Percentiles rank a stretch among this genome's conserved stretches.
Evolutionary conservation across 2,888 invertebrate species (phyloP).

Genomic region (Drosophila barbarae): DNA sequence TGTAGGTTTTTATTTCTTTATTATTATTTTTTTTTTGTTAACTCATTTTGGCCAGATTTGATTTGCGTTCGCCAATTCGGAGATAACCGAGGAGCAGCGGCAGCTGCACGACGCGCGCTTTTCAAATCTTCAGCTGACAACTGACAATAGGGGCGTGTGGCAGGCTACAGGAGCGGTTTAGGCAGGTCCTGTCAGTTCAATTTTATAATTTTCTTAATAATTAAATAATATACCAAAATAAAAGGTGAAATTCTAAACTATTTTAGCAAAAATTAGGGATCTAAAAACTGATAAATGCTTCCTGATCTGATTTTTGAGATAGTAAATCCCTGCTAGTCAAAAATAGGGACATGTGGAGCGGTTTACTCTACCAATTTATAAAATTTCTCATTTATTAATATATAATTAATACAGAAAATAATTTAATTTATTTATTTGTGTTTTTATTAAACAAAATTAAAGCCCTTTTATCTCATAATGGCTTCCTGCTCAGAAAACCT

Average conservation of each 20-base stretch:
- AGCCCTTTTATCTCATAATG: too few species aligned
- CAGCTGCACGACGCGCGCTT: slow-evolving; percentile 7
- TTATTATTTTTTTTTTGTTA: slow-evolving; percentile 3
- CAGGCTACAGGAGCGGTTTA: slow-evolving; percentile 24
- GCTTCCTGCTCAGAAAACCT: not conserved
- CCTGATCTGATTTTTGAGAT: not conserved
- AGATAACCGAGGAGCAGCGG: slow-evolving; percentile 13
- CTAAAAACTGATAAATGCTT: not conserved
- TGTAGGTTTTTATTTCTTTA: not conserved
- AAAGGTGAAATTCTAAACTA: too few species aligned
- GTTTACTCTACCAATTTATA: not conserved
- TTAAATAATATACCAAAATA: too few species aligned
- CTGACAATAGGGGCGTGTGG: slow-evolving; percentile 24
- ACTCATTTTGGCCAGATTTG: slow-evolving; percentile 26
- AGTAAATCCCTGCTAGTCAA: not conserved
- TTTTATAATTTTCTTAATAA: not conserved
- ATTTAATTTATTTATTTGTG: too few species aligned
- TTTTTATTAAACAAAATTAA: too few species aligned
- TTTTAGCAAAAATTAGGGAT: not conserved
- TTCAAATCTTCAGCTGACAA: slow-evolving; percentile 5
- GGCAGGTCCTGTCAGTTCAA: not conserved
- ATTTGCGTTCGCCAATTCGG: slow-evolving; percentile 22
- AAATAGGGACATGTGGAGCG: slow-evolving; percentile 23
- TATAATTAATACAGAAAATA: not conserved
- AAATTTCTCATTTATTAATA: too few species aligned